Evolutionary conservation across 2,888 invertebrate genomes (phyloP).

Genomic region (Mayetiola destructor): DNA sequence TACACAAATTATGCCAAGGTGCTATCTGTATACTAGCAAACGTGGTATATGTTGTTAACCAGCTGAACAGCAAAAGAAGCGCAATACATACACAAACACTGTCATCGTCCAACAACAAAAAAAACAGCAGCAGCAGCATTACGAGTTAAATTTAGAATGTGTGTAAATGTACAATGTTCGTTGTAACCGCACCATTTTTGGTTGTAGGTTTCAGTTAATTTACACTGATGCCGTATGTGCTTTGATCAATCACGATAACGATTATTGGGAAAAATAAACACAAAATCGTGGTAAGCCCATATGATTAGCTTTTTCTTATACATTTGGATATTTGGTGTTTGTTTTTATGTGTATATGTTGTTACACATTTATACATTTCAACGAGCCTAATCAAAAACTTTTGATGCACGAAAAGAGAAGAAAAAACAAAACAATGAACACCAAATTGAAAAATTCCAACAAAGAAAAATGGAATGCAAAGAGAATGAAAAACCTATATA

Average conservation of each 20-base stretch:
- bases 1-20: conserved; percentile 10
- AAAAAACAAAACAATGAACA: conserved; percentile 1
- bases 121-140: not conserved
- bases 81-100: conserved; percentile 5
- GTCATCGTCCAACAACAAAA: not conserved
- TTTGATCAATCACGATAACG: conserved; percentile 5
- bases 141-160: no score
- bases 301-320: conserved; percentile 2
- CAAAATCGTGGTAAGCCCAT: not conserved
- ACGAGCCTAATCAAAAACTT: not conserved
- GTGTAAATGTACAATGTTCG: no score
- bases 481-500: not conserved
- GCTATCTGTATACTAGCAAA: conserved; percentile 6
- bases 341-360: not conserved
- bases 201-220: no score
- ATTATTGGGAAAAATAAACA: conserved; percentile 6
- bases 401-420: no score
- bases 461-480: no score
- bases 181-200: no score
- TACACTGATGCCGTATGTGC: not conserved
- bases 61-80: conserved; percentile 9
- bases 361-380: no score
- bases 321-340: not conserved
- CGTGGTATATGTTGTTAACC: conserved; percentile 5
- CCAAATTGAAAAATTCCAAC: not conserved